These are phyloP conservation scores for Rattus norvegicus DNA, from an alignment of 2,113 vertebrate species.

Conservation along the genomic window DNA sequence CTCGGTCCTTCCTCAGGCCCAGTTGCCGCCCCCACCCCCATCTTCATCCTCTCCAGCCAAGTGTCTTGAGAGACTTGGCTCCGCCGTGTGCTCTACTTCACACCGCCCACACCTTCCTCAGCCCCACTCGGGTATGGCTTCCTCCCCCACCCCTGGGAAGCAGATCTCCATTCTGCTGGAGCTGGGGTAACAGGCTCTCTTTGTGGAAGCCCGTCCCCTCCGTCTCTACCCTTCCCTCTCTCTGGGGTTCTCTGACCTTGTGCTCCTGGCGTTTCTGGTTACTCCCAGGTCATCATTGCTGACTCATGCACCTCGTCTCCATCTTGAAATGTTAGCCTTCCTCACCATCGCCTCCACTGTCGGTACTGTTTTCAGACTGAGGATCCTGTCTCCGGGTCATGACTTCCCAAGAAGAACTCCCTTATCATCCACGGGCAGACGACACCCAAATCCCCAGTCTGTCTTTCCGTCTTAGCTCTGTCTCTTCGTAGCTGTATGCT, in stretches of 20 bases:
- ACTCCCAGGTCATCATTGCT: conserved; percentile 22
- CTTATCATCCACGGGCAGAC: background rate
- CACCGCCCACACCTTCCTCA: conserved; percentile 34
- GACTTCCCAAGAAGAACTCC: background rate
- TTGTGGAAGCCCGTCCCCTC: background rate
- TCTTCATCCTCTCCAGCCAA: background rate
- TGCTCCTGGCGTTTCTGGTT: background rate
- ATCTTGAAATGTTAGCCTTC: background rate
- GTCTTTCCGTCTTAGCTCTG: background rate
- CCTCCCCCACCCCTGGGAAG: background rate
- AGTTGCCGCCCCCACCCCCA: background rate
- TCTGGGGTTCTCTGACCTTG: background rate
- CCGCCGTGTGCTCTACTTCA: background rate
- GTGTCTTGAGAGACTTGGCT: conserved; percentile 4
- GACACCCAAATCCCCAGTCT: background rate
- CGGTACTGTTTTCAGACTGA: background rate
- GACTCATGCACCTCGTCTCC: background rate
- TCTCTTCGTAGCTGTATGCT: background rate
- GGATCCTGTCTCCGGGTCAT: background rate
- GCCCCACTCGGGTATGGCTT: background rate
- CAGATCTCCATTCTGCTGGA: background rate
- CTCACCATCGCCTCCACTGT: background rate
- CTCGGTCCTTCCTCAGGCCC: background rate
- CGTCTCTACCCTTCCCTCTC: background rate
- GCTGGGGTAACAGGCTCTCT: background rate